These are phyloP conservation scores for Microplitis manilae DNA, from an alignment of 2,888 invertebrate species.

Conservation along the genomic window DNA sequence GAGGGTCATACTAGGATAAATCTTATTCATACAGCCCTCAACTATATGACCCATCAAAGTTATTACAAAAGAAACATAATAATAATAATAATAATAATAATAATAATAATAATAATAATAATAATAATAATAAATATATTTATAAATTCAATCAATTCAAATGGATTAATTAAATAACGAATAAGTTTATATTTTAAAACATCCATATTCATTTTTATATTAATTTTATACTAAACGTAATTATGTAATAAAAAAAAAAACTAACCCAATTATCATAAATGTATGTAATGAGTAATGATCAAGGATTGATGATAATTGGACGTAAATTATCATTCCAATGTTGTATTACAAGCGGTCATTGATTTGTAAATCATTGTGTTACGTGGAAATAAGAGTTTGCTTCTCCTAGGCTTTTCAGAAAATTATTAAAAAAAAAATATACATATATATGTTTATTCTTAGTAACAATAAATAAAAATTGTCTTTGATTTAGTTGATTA, in stretches of 20 bases:
- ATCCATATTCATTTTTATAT: too few relatives aligned
- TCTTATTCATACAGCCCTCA: not conserved
- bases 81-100: too few relatives aligned
- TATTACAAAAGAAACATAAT: too few relatives aligned
- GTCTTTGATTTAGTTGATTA: too few relatives aligned
- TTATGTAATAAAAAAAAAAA: not conserved
- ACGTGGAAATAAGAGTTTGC: constrained; percentile 21
- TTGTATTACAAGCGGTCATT: constrained; percentile 47
- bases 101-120: too few relatives aligned
- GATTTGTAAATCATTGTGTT: constrained; percentile 45
- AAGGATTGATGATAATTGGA: not conserved
- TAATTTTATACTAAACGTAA: too few relatives aligned
- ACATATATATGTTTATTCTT: not conserved
- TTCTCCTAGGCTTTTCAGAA: constrained; percentile 1
- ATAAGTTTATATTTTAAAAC: too few relatives aligned
- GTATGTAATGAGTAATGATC: not conserved
- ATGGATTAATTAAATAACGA: too few relatives aligned
- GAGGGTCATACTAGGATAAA: not conserved
- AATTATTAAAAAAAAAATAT: not conserved
- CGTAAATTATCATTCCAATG: constrained; percentile 30
- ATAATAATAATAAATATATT: not conserved
- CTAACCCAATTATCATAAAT: not conserved
- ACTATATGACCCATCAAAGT: too few relatives aligned
- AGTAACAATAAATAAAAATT: too few relatives aligned
- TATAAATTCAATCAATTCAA: too few relatives aligned